These are phyloP conservation scores for Silurus lanzhouensis DNA, from an alignment of 2,797 vertebrate genomes.

Conservation along the genomic window DNA sequence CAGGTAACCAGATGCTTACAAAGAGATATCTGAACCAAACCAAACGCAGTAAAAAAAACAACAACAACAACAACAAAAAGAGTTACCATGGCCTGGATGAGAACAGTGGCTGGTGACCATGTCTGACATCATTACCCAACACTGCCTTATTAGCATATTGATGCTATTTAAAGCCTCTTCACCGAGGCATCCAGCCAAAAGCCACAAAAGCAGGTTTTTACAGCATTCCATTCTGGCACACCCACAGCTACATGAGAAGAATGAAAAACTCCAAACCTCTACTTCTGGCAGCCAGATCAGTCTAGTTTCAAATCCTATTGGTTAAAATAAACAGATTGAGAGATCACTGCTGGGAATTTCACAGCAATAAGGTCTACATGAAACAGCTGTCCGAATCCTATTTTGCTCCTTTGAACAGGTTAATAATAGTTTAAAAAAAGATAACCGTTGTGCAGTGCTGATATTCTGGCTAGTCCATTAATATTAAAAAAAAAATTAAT, in stretches of 20 bases:
- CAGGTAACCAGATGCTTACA: background rate
- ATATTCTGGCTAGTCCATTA: no score
- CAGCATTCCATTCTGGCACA: slow-evolving; percentile 29
- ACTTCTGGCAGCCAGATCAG: slow-evolving; percentile 18
- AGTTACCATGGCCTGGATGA: background rate
- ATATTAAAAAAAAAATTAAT: no score
- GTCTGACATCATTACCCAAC: background rate
- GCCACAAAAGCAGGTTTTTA: slow-evolving; percentile 3
- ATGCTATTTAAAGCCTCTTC: slow-evolving; percentile 7
- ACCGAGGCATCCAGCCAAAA: background rate
- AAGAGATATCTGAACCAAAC: background rate
- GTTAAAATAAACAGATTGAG: background rate
- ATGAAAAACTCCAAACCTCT: background rate
- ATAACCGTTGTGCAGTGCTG: background rate
- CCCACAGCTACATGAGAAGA: slow-evolving; percentile 18
- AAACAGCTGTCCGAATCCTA: background rate
- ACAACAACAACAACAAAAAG: background rate
- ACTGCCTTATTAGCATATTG: slow-evolving; percentile 6
- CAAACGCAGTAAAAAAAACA: background rate
- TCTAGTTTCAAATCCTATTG: background rate
- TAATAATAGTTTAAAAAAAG: background rate
- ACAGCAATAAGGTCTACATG: background rate
- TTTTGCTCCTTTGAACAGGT: background rate
- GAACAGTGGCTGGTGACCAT: background rate
- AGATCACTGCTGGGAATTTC: slow-evolving; percentile 18